Evolutionary conservation across 2,888 invertebrate genomes (phyloP), one percentile per base, ranked within the genome.

Genomic region (Chirona hameri): DNA sequence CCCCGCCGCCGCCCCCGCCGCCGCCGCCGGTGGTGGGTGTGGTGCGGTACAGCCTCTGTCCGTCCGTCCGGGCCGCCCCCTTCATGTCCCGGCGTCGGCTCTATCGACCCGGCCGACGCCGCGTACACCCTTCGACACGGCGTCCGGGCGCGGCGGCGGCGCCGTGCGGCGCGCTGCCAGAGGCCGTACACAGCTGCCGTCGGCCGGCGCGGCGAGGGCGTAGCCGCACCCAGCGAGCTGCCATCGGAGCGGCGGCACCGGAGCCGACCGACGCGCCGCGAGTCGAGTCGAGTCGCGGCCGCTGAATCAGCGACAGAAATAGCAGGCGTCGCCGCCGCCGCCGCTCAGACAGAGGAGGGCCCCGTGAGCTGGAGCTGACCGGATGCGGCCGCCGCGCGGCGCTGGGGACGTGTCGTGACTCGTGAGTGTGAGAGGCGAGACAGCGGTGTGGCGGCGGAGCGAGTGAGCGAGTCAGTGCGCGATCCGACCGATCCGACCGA

Each of bases 261-360:
- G 65, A 60, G 60, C 60, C 60, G 65, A 76, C 39, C 29, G 72
- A 10, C 31, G 72, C 29, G 31, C 29, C 31, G 72, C 7, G 39
- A 29, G 69, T 69, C 76, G 21, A 31, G 69, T 4, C 31, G 60
- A 24, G 69, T 15, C 31, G 76, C 39, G 39, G 76, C 76, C 46
- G 24, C 76, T 76, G 76, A 76, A 76, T 76, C 76, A 76, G 76
- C 76, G 39, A 39, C 76, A 10, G 76, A 76, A 76, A 76, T 76
- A 76, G 76, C 39, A 39, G 7, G 39, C 18, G 3, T 24, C 31
- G 72, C 39, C 31, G 72, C 65, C 15, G 31, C 15, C 31, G 39
- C 39, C 39, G 39, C 39, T 7, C 39, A 2, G 27, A 29, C 29
- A 14, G 52, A 52, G 69, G 31, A 31, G 69, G 4, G 18, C 14